These are phyloP conservation scores for Teleogryllus oceanicus DNA, from an alignment of 2,888 invertebrate species.

Conservation along the genomic window DNA sequence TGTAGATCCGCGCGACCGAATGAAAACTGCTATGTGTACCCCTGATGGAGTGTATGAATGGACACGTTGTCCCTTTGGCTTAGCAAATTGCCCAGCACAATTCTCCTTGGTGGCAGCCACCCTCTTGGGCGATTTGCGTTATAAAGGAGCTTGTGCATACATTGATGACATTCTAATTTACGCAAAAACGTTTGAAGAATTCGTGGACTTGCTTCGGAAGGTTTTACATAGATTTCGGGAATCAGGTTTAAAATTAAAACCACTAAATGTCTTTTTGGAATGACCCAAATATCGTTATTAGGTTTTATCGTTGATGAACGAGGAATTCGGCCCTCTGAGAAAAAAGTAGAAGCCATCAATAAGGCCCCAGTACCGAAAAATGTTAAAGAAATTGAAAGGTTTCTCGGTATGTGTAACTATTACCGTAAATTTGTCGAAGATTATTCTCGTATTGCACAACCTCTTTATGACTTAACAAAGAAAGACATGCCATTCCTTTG, in stretches of 20 bases:
- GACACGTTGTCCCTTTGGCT: no score
- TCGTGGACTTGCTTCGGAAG: background rate
- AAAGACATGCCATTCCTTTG: conserved; percentile 18
- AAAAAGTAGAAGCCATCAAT: conserved; percentile 19
- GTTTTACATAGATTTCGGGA: background rate
- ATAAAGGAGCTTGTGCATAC: no score
- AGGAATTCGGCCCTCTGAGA: background rate
- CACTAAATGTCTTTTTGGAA: background rate
- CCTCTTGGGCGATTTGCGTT: no score
- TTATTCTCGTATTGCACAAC: background rate
- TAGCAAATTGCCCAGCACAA: no score
- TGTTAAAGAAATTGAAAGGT: background rate
- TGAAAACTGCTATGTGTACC: no score
- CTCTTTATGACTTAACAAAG: background rate
- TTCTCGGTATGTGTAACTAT: background rate
- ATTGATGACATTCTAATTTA: no score
- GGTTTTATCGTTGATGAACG: background rate
- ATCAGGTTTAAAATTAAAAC: background rate
- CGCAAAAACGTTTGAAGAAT: background rate
- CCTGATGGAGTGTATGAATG: no score
- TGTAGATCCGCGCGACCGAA: no score
- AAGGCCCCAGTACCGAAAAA: background rate
- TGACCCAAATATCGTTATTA: background rate
- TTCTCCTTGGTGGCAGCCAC: no score
- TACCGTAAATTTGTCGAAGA: background rate